phyloP scores from a whole-genome alignment of 2,797 vertebrate species.

The Fundulus diaphanus region DNA sequence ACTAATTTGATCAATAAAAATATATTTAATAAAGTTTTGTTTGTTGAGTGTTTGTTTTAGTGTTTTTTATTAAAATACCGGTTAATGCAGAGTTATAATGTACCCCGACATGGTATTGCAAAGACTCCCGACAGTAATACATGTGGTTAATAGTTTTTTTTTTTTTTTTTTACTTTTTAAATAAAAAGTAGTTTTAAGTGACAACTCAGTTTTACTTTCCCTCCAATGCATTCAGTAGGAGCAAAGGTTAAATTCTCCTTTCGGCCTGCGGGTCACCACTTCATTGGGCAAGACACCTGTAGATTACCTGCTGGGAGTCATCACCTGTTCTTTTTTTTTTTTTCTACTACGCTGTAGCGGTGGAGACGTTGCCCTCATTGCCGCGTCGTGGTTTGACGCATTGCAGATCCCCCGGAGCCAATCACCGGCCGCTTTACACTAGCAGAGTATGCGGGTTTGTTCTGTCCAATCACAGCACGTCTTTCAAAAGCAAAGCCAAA shows the following conservation, averaged over 20 bases:
- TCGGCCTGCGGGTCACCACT: not conserved
- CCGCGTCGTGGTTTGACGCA: slow-evolving; percentile 81
- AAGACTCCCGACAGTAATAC: not conserved
- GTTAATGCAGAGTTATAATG: not conserved
- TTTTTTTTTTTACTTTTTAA: not conserved
- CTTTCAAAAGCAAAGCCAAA: slow-evolving; percentile 69
- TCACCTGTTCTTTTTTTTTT: not conserved
- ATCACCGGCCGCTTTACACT: slow-evolving; percentile 64
- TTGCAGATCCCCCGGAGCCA: slow-evolving; percentile 82
- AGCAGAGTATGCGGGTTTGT: slow-evolving; percentile 73
- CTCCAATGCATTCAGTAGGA: not conserved
- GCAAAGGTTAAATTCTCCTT: not conserved
- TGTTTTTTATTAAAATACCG: too few species aligned
- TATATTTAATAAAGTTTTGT: slow-evolving; percentile 11
- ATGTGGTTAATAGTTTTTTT: not conserved
- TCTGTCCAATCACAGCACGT: slow-evolving; percentile 68
- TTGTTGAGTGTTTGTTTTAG: slow-evolving; percentile 10
- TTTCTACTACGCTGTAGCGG: not conserved
- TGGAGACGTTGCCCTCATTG: slow-evolving; percentile 26
- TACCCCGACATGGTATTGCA: not conserved
- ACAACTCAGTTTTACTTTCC: not conserved
- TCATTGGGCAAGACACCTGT: slow-evolving; percentile 25
- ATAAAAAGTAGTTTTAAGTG: not conserved
- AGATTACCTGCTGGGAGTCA: slow-evolving; percentile 21
- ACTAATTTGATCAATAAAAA: slow-evolving; percentile 46